Evolutionary conservation across 2,888 invertebrate species (phyloP).

Genomic region (Chrysopilus asiliformis): DNA sequence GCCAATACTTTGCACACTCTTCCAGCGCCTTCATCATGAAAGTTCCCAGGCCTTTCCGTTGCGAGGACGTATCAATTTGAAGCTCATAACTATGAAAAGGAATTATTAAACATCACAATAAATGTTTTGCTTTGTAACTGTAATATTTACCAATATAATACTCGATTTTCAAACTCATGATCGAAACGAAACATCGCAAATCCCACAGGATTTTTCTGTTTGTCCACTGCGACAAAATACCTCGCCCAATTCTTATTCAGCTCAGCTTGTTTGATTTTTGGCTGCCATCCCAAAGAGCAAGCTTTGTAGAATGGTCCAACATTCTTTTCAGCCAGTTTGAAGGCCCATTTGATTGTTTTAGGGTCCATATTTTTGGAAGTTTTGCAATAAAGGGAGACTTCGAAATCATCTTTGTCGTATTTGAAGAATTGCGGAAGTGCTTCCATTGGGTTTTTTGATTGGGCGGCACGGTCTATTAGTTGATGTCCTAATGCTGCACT

Average conservation of each 20-base stretch:
- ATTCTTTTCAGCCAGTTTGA: slow-evolving; percentile 33
- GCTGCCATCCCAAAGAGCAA: slow-evolving; percentile 48
- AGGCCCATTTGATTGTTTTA: slow-evolving; percentile 32
- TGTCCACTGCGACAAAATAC: slow-evolving; percentile 43
- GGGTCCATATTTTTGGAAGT: slow-evolving; percentile 28
- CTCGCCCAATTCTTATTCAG: slow-evolving; percentile 50
- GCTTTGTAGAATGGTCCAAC: slow-evolving; percentile 30
- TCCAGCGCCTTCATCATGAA: slow-evolving; percentile 66
- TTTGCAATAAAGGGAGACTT: slow-evolving; percentile 23
- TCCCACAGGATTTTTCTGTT: slow-evolving; percentile 41
- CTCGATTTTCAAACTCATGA: slow-evolving; percentile 49
- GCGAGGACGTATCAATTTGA: slow-evolving; percentile 51
- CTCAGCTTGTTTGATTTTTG: slow-evolving; percentile 47
- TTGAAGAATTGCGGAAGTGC: slow-evolving; percentile 20
- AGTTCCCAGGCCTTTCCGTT: slow-evolving; percentile 64
- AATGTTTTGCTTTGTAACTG: not conserved
- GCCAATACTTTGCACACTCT: slow-evolving; percentile 51
- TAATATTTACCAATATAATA: slow-evolving; percentile 51
- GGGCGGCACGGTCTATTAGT: slow-evolving; percentile 28
- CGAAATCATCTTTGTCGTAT: slow-evolving; percentile 16
- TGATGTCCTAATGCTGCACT: slow-evolving; percentile 27
- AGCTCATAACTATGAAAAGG: slow-evolving; percentile 57
- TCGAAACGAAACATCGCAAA: slow-evolving; percentile 66
- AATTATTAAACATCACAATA: slow-evolving; percentile 5
- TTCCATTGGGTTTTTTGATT: slow-evolving; percentile 29